Conservation (phyloP, 2,797 vertebrate genomes). For the Poeciliopsis turneri region DNA sequence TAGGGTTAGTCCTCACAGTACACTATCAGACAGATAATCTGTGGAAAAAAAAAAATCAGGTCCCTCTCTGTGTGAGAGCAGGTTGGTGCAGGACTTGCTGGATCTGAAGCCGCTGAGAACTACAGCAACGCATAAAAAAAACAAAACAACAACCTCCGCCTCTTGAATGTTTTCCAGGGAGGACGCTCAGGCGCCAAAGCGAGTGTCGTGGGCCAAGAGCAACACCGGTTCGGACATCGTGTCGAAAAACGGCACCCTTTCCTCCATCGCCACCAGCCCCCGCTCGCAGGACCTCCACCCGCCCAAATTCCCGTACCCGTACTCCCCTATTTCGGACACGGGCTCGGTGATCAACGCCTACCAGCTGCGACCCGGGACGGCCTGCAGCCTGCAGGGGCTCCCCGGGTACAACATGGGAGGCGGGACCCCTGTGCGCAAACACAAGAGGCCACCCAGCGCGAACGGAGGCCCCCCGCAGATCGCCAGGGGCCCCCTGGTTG, state of each 20-base stretch:
- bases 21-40: no score
- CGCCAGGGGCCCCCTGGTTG: conserved; percentile 54
- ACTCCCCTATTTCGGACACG: conserved; percentile 75
- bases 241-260: conserved; percentile 93
- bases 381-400: conserved; percentile 78
- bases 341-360: conserved; percentile 84
- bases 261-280: conserved; percentile 86
- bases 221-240: conserved; percentile 84
- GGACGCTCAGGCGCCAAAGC: conserved; percentile 91
- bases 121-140: neutral
- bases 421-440: conserved; percentile 60
- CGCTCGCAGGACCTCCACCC: conserved; percentile 67
- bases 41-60: no score
- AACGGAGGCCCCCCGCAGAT: conserved; percentile 71
- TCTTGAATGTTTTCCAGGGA: conserved; percentile 79
- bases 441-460: conserved; percentile 52
- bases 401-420: conserved; percentile 79
- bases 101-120: no score
- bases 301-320: conserved; percentile 76
- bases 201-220: conserved; percentile 88
- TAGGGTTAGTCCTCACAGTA: no score
- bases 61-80: no score
- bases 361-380: conserved; percentile 73
- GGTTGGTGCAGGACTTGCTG: no score
- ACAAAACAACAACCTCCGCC: neutral